A percentile compares a stretch with the other conserved stretches of the same genome.
These are phyloP conservation scores for Panthera leo DNA, from an alignment of 2,113 vertebrate species.

Conservation along the genomic window DNA sequence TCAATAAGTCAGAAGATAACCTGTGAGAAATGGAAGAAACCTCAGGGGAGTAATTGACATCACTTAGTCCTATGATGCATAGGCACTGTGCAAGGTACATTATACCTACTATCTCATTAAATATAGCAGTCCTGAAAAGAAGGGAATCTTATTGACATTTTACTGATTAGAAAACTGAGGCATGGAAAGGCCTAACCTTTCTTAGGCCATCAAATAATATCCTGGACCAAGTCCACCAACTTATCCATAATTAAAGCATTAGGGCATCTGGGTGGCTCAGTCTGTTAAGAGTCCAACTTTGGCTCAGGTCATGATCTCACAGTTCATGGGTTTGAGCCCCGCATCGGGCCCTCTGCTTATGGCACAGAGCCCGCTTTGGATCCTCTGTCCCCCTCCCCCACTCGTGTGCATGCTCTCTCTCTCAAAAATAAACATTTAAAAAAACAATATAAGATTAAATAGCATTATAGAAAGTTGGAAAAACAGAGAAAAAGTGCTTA, in stretches of 20 bases:
- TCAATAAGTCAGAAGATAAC: conserved; percentile 5
- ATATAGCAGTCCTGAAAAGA: background rate
- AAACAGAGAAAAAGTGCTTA: background rate
- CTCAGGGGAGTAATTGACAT: background rate
- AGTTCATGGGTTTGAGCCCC: no score
- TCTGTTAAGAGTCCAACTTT: no score
- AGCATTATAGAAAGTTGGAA: background rate
- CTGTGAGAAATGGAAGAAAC: background rate
- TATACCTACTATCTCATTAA: background rate
- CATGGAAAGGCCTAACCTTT: background rate
- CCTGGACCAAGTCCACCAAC: background rate
- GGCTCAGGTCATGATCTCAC: no score
- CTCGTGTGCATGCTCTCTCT: no score
- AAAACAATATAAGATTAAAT: background rate
- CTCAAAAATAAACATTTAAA: no score
- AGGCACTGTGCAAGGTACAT: background rate
- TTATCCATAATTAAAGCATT: conserved; percentile 40
- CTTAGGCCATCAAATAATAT: background rate
- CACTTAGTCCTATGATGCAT: background rate
- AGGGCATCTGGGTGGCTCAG: no score
- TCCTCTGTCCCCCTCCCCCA: no score
- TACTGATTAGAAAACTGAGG: background rate
- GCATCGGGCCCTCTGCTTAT: no score
- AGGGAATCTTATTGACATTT: background rate
- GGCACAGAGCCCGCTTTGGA: no score